Base-by-base conservation (phyloP, 2,888 invertebrate genomes). In the Eristalis tenax region DNA sequence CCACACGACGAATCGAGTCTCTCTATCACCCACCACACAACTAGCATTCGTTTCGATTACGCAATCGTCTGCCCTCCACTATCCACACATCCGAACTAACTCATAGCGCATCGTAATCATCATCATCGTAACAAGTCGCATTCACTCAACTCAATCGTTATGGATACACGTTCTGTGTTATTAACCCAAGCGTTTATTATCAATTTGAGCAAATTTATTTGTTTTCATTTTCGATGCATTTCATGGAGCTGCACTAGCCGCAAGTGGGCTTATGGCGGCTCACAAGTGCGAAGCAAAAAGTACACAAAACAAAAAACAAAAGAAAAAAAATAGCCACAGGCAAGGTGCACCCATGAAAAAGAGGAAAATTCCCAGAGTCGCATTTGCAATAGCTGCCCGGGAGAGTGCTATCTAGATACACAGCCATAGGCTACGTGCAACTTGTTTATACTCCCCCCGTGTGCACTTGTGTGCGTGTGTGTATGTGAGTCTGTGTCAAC, bases 341-440 rank as follows among this genome's bases (percentile, higher is more conserved):
- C 22, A 18, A 32, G 18, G 13, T 50, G 50, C 50, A 50, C 50
- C 59, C 15, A 63, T 77, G 63, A 69, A 13, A 40, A 57, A 69
- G 70, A 70, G 85, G 70, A 86, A 86, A 86, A 83, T 86, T 86
- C 78, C 75, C 83, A 83, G 70, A 59, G 81, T 75, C 78, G 59
- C 65, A 74, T 65, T 59, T 69, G 66, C 80, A 80, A 56, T 80
- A 70, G 64, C 69, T 82, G 86, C 83, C 86, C 86, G 86, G 86
- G 86, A 82, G 74, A 86, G 83, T 65, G 75, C 59, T 74, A 43
- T 50, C 26, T 23, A 28, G n/a, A 15, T 64, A 76, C 28, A 40
- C 59, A 76, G 78, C 70, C 69, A 82, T 64, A 73, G 65, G 43
- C 4, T 22, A 64, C 28, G 59, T 80, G 56, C 73, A 73, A 50